phyloP scores from a whole-genome alignment of 2,797 vertebrate genomes.

The Hydrocynus forskahlii region DNA sequence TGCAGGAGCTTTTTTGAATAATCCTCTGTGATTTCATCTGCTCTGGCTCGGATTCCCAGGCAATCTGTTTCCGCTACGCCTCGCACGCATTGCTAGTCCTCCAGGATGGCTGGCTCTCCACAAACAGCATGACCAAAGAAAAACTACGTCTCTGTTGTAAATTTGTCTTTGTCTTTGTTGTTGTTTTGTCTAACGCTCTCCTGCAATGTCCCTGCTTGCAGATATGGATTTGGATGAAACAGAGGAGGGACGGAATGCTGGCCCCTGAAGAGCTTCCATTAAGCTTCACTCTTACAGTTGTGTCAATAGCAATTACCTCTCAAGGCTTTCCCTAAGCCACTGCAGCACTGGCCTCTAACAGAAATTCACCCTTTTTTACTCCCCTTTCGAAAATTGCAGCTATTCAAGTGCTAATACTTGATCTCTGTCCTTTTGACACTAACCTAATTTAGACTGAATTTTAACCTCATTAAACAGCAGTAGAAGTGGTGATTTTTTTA shows the following conservation, averaged over 20 bases:
- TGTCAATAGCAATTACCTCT: slow-evolving; percentile 79
- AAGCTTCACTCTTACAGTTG: slow-evolving; percentile 69
- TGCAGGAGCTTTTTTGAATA: slow-evolving; percentile 52
- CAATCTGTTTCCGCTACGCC: slow-evolving; percentile 54
- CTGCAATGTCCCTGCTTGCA: slow-evolving; percentile 41
- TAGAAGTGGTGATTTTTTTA: slow-evolving; percentile 15
- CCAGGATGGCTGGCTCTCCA: slow-evolving; percentile 41
- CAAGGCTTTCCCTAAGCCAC: slow-evolving; percentile 68
- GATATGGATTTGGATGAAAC: slow-evolving; percentile 55
- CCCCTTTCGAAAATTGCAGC: slow-evolving; percentile 37
- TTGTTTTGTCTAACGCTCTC: slow-evolving; percentile 26
- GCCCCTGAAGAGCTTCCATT: slow-evolving; percentile 61
- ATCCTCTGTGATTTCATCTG: slow-evolving; percentile 51
- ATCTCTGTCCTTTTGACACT: not conserved
- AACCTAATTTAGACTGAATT: not conserved
- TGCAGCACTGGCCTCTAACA: slow-evolving; percentile 66
- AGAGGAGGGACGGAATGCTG: slow-evolving; percentile 32
- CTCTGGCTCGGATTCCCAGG: slow-evolving; percentile 49
- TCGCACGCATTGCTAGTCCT: slow-evolving; percentile 47
- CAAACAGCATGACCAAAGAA: slow-evolving; percentile 41
- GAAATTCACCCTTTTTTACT: slow-evolving; percentile 50
- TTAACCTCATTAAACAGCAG: slow-evolving; percentile 20
- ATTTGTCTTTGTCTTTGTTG: slow-evolving; percentile 53
- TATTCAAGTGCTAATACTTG: not conserved
- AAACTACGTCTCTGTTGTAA: slow-evolving; percentile 51